phyloP scores from a whole-genome alignment of 2,888 invertebrate genomes.

The Chloroclystis v-ata region DNA sequence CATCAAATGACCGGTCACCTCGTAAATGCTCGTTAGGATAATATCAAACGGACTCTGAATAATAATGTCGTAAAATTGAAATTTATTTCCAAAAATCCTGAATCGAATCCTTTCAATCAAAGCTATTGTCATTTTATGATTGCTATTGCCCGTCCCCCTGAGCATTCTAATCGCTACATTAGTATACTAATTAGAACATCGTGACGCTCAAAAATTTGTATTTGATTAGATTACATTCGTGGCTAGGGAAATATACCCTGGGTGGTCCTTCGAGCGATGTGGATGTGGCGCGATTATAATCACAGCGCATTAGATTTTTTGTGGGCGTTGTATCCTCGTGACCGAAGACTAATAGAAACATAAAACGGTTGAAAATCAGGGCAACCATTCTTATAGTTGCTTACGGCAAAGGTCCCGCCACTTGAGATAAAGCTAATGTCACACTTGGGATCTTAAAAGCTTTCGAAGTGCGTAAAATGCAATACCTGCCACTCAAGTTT shows the following conservation, averaged over 20 bases:
- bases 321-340: slow-evolving; percentile 42
- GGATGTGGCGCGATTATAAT: slow-evolving; percentile 46
- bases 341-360: slow-evolving; percentile 44
- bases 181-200: slow-evolving; percentile 44
- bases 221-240: slow-evolving; percentile 44
- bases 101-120: slow-evolving; percentile 22
- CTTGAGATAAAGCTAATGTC: slow-evolving; percentile 26
- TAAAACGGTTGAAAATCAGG: slow-evolving; percentile 30
- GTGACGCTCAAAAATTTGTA: slow-evolving; percentile 41
- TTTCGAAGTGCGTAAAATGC: slow-evolving; percentile 17
- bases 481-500: slow-evolving; percentile 4
- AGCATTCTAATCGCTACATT: slow-evolving; percentile 36
- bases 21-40: slow-evolving; percentile 59
- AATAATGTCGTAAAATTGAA: slow-evolving; percentile 70
- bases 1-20: slow-evolving; percentile 56
- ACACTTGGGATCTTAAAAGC: slow-evolving; percentile 28
- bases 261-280: slow-evolving; percentile 51
- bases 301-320: slow-evolving; percentile 51
- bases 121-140: slow-evolving; percentile 23
- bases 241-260: slow-evolving; percentile 44
- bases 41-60: slow-evolving; percentile 52
- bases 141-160: slow-evolving; percentile 6
- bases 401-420: slow-evolving; percentile 20
- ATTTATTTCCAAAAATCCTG: slow-evolving; percentile 39
- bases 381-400: slow-evolving; percentile 18